These are phyloP conservation scores for Asobara japonica DNA, from an alignment of 1,140 invertebrate genomes.

Conservation along the genomic window DNA sequence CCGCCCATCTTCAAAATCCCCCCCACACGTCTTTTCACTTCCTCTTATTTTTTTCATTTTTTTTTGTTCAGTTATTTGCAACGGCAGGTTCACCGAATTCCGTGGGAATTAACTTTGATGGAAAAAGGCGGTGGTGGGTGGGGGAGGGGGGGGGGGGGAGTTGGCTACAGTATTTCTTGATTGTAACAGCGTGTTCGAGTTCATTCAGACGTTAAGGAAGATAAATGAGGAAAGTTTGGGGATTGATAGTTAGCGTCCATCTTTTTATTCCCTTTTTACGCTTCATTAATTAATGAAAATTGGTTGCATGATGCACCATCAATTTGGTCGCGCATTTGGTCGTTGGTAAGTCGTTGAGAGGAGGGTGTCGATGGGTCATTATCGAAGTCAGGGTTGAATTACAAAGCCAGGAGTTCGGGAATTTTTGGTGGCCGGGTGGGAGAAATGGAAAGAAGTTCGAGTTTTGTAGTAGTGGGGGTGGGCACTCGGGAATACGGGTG, in stretches of 20 bases:
- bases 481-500: no score
- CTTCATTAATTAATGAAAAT: not conserved
- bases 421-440: no score
- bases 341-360: no score
- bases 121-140: not conserved
- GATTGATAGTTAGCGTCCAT: not conserved
- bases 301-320: no score
- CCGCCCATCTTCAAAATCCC: constrained; percentile 21
- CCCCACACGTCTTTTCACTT: constrained; percentile 1
- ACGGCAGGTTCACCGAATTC: not conserved
- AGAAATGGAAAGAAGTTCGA: no score
- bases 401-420: no score
- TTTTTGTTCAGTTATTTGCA: not conserved
- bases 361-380: no score
- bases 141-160: not conserved
- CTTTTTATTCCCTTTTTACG: not conserved
- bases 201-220: constrained; percentile 6
- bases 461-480: no score
- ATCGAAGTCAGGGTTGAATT: no score
- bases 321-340: no score
- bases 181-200: constrained; percentile 6
- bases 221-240: constrained; percentile 5
- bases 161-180: constrained; percentile 11
- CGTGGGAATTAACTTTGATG: constrained; percentile 13
- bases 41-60: constrained; percentile 7